A percentile compares a stretch with the other conserved stretches of the same genome.
Evolutionary conservation across 2,797 vertebrate genomes (phyloP).

Genomic region (Rhabdophis nuchalis): DNA sequence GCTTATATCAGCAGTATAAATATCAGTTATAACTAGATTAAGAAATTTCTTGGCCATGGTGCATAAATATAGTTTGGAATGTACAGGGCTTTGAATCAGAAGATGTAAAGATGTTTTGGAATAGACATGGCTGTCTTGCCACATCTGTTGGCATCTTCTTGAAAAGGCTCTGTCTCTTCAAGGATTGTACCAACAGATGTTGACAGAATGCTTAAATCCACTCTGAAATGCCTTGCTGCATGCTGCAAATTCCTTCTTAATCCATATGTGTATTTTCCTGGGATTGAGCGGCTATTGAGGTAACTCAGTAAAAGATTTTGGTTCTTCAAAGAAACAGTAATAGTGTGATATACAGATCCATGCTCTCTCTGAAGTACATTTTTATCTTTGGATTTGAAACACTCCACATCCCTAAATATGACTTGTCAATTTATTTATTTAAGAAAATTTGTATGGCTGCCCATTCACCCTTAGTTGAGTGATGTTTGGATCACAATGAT

Average conservation of each 20-base stretch:
- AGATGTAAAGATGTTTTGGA: neutral
- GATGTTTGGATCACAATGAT: neutral
- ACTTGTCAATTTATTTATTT: neutral
- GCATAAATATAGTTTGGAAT: neutral
- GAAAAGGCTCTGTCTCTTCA: neutral
- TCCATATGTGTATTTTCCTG: neutral
- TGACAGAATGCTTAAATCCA: neutral
- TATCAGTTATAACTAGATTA: neutral
- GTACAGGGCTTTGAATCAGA: neutral
- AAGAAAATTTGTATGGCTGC: neutral
- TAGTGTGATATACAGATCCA: neutral
- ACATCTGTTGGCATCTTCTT: neutral
- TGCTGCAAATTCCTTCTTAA: neutral
- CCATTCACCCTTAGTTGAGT: neutral
- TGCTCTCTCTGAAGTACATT: neutral
- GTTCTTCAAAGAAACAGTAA: neutral
- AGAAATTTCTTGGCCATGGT: neutral
- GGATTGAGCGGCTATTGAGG: neutral
- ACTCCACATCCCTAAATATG: neutral
- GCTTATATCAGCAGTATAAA: neutral
- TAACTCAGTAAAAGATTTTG: neutral
- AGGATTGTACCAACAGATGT: neutral
- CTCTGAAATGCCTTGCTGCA: neutral
- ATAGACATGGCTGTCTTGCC: neutral
- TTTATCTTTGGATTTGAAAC: neutral